Base-by-base conservation (phyloP, 2,888 invertebrate species). In the Hirtodrosophila histrioides region DNA sequence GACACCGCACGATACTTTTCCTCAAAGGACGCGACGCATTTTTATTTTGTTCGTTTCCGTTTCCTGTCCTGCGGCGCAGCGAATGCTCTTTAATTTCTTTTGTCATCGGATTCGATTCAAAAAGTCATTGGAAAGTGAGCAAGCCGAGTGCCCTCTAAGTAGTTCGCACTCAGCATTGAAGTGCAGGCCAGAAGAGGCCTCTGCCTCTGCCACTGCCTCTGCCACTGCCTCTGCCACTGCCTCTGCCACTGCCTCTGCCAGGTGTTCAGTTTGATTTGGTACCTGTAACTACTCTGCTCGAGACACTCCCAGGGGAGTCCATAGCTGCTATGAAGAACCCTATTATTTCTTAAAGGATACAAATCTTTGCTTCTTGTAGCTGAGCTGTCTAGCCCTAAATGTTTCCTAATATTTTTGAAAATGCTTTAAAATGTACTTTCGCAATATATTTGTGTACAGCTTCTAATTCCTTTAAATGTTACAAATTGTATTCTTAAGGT, bases 31-130 rank as follows among this genome's bases (percentile, higher is more conserved):
- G 37, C 44, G 17, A 37, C 17, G 60, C 31, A 50, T 60, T 71
- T 2, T n/a, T n/a, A n/a, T n/a, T 71, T 29, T 58, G 12, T 39
- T 29, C 78, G 69, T 87, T 87, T 83, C 83, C 83, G 83, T 85
- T 83, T 83, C 83, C 83, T 87, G 86, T 75, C 88, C 71, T 72
- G 82, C 75, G 69, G 79, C 77, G 82, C 50, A 82, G 33, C 86
- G 77, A 82, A 83, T 82, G 71, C 64, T 69, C 67, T 77, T 87
- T 87, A 70, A 85, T 85, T 78, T 72, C 58, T 63, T 62, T 87
- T 87, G 79, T 85, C 68, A 71, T 65, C 40, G 56, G 50, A 65
- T 62, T 84, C 75, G 51, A 86, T 86, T 71, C 57, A 80, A 84
- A 46, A 84, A 86, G 75, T 81, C 77, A 65, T 70, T 76, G 43